A percentile compares a stretch with the other conserved stretches of the same genome.
Evolutionary conservation across 2,888 invertebrate species (phyloP).

Genomic region (Neoitamus cyanurus): DNA sequence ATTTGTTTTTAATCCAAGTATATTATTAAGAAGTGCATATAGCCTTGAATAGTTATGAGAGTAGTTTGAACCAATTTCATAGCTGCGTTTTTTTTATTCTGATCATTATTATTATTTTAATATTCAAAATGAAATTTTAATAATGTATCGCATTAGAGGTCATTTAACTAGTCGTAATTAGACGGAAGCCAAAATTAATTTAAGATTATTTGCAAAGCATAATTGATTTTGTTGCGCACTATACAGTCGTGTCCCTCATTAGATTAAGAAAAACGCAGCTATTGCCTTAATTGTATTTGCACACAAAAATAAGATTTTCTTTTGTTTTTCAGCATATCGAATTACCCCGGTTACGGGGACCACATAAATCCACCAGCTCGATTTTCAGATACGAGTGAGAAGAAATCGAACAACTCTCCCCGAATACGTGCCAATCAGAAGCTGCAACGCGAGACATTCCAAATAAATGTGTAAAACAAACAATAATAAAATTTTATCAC

Average conservation of each 20-base stretch:
- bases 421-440: conserved; percentile 69
- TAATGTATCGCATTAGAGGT: too few species aligned
- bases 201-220: too few species aligned
- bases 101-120: too few species aligned
- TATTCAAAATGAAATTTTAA: too few species aligned
- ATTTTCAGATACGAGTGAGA: conserved; percentile 77
- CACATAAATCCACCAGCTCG: conserved; percentile 87
- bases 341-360: conserved; percentile 83
- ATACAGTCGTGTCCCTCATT: background rate
- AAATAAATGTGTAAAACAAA: conserved; percentile 76
- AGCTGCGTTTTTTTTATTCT: background rate
- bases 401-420: conserved; percentile 66
- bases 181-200: too few species aligned
- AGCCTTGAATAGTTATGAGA: background rate
- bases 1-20: background rate
- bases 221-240: background rate
- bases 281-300: background rate
- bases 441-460: conserved; percentile 77
- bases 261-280: background rate
- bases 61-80: background rate
- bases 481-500: conserved; percentile 20
- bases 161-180: too few species aligned
- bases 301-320: conserved; percentile 2
- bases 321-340: conserved; percentile 74
- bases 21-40: background rate